Evolutionary conservation across 35 echinoderm and acorn worm species (phyloP), one percentile per base, ranked within the genome.

Genomic region (Apostichopus japonicus): DNA sequence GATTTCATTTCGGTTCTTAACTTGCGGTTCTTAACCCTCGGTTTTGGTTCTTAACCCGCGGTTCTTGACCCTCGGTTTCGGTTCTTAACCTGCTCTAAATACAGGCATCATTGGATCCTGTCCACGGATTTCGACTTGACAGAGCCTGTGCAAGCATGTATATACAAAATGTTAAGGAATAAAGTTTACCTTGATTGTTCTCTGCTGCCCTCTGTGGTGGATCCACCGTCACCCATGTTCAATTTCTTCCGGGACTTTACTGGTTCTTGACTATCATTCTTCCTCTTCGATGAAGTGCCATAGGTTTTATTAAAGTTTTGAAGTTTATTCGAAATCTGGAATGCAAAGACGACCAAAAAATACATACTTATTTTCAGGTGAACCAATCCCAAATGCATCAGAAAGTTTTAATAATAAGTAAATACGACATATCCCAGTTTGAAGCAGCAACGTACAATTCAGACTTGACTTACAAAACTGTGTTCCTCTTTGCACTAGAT

Each of bases 221-320:
- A 84, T 58, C 53, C 54, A 57, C 57, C 63, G 17, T 72, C 16
- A 33, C 33, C 86, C 19, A 72, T 72, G 8, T 89, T 89, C 86
- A 89, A 27, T 65, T 73, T 89, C 63, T 89, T 89, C 10, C 86
- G 25, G 8, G 22, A 72, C 86, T 72, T 89, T 8, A 21, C 44
- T 27, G 59, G 17, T 8, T 51, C 63, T 54, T 44, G 86, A 53
- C 62, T 72, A 1, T 73, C 67, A 53, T 53, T 24, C 86, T 19
- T 73, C 51, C 86, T 71, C 23, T 89, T 89, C 33, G 86, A 59
- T 52, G 17, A 61, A 52, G 24, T 51, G 4, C 56, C 86, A 72
- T 65, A 8, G 0, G 5, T 22, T 19, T 56, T 11, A 17, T 89
- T 89, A 22, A 72, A 89, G 5, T 89, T 51, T 63, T 51, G 4